Evolutionary conservation across 2,113 vertebrate species (phyloP), one percentile per base, ranked within the genome.

Genomic region (Cariama cristata): DNA sequence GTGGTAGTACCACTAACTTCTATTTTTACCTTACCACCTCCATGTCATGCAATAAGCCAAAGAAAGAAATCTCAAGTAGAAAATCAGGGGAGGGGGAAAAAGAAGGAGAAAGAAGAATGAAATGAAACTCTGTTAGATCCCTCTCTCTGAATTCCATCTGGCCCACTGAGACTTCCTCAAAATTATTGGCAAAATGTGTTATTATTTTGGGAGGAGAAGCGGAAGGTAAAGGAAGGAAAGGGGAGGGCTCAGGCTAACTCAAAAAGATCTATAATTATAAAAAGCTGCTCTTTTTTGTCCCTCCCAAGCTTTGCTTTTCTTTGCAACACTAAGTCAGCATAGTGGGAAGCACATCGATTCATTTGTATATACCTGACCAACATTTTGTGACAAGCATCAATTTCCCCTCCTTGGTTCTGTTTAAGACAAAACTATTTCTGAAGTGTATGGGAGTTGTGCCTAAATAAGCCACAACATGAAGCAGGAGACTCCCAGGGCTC

Each of bases 1-100:
- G 26, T 96, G 93, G 89, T 96, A 92, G 94, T 67, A 86, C 86
- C 93, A 97, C 95, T 94, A 97, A 95, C 81, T 96, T 96, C 94
- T 93, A 96, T 93, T 97, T 94, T 94, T 92, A 58, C 86, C 83
- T 81, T 89, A 74, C 71, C 66, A 66, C 62, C 87, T 93, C 64
- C n/a, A 30, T 82, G 74, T 90, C 44, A 6, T 60, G 66, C 83
- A 72, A 73, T 79, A 81, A 90, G 49, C 66, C 62, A 94, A 95
- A 87, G 80, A 94, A 94, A 91, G 76, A 82, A 96, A 91, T 56
- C 27, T 4, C 42, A 74, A 76, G 50, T 42, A 69, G 66, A 93
- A 91, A 95, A 90, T 18, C 4, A 9, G 21, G 24, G 50, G 7
- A 32, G 19, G 59, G 35, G 12, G 3, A 3, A 38, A 59, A 62